phyloP scores from a whole-genome alignment of 1,140 invertebrate species.

The Drosophila quadrilineata region DNA sequence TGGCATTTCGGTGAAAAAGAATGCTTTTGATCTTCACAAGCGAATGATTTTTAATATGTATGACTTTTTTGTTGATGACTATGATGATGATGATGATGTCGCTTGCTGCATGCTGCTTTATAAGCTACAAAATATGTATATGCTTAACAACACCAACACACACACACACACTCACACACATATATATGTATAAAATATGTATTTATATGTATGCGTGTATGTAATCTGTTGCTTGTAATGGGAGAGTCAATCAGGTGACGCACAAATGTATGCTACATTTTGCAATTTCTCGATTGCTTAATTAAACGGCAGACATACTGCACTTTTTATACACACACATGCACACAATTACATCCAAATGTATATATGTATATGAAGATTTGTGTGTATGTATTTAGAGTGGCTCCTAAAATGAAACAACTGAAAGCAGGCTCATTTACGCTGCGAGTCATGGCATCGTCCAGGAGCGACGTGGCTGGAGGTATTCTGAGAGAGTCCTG shows the following conservation, averaged over 20 bases:
- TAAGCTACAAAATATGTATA: conserved; percentile 14
- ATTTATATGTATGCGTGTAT: too few relatives aligned
- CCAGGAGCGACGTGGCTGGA: not conserved
- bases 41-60: conserved; percentile 81
- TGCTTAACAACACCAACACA: conserved; percentile 18
- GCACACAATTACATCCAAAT: not conserved
- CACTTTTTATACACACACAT: not conserved
- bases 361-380: not conserved
- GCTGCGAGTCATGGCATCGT: conserved; percentile 2
- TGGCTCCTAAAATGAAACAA: conserved; percentile 58
- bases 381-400: conserved; percentile 31
- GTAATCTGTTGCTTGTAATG: too few relatives aligned
- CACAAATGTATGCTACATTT: conserved; percentile 21
- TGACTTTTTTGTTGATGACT: conserved; percentile 57
- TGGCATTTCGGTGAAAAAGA: conserved; percentile 78
- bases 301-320: conserved; percentile 46
- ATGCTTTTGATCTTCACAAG: conserved; percentile 81
- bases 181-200: conserved; percentile 44
- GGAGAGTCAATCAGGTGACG: conserved; percentile 48
- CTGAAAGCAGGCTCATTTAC: conserved; percentile 48
- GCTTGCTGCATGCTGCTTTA: too few relatives aligned
- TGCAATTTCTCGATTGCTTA: conserved; percentile 29
- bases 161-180: not conserved
- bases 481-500: not conserved
- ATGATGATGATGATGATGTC: conserved; percentile 18